These are phyloP conservation scores for Enteromius paludinosus DNA, from an alignment of 2,797 vertebrate species.

Conservation along the genomic window DNA sequence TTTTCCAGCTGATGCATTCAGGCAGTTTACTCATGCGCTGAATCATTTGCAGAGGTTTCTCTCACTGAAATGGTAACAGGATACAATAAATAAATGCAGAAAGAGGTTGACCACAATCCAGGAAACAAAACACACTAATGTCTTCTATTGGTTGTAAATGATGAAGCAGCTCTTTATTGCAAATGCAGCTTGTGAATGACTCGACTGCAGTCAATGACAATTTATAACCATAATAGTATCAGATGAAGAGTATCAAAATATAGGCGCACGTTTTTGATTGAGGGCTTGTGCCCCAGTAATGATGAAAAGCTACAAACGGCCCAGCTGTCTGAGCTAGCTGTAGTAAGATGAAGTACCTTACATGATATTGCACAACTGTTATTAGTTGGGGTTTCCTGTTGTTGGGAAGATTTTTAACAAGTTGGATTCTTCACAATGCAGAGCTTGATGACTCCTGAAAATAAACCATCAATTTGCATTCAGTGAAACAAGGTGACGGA, in stretches of 20 bases:
- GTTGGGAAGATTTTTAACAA: neutral
- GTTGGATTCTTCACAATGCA: neutral
- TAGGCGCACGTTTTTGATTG: neutral
- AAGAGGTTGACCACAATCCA: neutral
- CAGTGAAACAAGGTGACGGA: constrained; percentile 14
- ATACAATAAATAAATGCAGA: neutral
- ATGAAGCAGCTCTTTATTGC: constrained; percentile 1
- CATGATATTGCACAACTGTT: neutral
- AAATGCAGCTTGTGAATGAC: neutral
- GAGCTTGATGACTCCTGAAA: constrained; percentile 8
- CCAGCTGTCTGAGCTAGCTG: neutral
- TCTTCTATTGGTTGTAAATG: neutral
- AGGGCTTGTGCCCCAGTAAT: neutral
- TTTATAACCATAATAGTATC: constrained; percentile 9
- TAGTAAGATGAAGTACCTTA: constrained; percentile 8
- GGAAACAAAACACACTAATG: neutral
- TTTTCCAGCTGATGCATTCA: neutral
- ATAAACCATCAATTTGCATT: constrained; percentile 15
- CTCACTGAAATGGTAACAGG: neutral
- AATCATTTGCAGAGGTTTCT: neutral
- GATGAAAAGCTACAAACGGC: neutral
- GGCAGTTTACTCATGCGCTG: neutral
- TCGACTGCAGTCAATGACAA: neutral
- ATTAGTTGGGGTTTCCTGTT: neutral
- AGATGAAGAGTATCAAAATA: neutral